Evolutionary conservation across 2,888 invertebrate species (phyloP), one percentile per base, ranked within the genome.

Genomic region (Ctena decussata): DNA sequence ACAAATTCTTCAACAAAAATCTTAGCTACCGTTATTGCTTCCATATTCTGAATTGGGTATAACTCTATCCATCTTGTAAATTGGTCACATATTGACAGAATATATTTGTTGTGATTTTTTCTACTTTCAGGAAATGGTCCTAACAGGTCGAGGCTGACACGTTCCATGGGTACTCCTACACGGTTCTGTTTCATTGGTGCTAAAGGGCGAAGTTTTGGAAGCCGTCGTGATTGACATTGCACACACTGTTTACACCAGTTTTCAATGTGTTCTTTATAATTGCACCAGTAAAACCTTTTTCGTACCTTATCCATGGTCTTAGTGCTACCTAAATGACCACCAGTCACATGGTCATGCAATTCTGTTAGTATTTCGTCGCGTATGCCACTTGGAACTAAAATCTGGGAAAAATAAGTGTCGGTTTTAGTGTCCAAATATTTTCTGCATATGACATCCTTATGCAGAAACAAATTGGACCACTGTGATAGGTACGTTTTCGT

Each of bases 111-210:
- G 18, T 57, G 30, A 12, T 35, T 46, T n/a, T 74, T 37, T 37
- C 18, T 18, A 12, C 69, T 60, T 49, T 46, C 39, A 12, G 75
- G 70, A 35, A 80, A 53, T 18, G 69, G 75, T 27, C 75, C 75
- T 32, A 80, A 60, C 18, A 80, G 39, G 18, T 80, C 75, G 3
- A 74, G 12, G 35, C 74, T 32, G 18, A 74, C 74, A 53, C 74
- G 46, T 46, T 57, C 82, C 49, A 75, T 30, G 27, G 71, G 75
- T 41, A 49, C 49, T 27, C 80, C 80, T 30, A 46, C 65, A 30
- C 39, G 35, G 46, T 69, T 78, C 39, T 82, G 65, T 57, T 69
- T 78, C 80, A 74, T 74, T 21, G 5, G 46, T n/a, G 74, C 77
- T 73, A 32, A 65, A 8, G 72, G 44, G n/a, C 71, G 60, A 15